These are phyloP conservation scores for Mamestra brassicae DNA, from an alignment of 2,888 invertebrate genomes.

Conservation along the genomic window DNA sequence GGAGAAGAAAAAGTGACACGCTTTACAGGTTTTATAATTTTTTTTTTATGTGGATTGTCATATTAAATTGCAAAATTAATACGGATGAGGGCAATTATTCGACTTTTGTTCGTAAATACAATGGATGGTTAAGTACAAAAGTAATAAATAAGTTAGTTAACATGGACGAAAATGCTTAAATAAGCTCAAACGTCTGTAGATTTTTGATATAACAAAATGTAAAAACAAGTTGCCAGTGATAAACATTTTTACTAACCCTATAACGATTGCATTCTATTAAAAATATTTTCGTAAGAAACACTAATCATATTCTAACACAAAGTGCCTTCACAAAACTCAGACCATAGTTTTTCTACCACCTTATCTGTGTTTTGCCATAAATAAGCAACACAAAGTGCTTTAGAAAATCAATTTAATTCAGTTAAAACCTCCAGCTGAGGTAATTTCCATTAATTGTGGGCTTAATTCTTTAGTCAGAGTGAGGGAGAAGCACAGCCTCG, in stretches of 20 bases:
- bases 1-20: no score
- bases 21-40: no score
- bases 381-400: constrained; percentile 69
- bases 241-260: no score
- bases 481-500: constrained; percentile 66
- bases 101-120: constrained; percentile 9
- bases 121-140: neutral
- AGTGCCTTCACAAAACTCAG: neutral
- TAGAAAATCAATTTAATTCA: constrained; percentile 81
- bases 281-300: neutral
- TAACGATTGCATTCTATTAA: neutral
- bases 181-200: constrained; percentile 20
- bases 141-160: constrained; percentile 22
- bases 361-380: constrained; percentile 64
- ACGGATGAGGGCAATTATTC: no score
- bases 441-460: constrained; percentile 84
- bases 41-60: no score
- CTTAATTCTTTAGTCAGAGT: constrained; percentile 75
- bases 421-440: constrained; percentile 80
- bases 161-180: constrained; percentile 19
- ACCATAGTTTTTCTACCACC: neutral
- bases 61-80: no score
- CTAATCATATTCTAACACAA: neutral
- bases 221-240: neutral
- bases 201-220: constrained; percentile 9